Conservation (phyloP, 2,888 invertebrate species). For the Sarcophaga variegata region DNA sequence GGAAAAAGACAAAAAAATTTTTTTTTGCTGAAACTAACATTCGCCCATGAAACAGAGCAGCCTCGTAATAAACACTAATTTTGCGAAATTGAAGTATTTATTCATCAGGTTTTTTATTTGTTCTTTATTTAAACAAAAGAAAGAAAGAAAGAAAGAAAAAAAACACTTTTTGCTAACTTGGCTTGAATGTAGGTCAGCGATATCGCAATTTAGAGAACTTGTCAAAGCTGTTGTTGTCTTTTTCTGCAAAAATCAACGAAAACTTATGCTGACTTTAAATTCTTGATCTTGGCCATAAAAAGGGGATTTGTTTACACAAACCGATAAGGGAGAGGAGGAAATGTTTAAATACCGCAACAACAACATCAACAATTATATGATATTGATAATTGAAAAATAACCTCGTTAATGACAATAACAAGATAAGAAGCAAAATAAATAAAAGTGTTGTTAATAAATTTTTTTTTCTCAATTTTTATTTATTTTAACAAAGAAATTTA, state of each 20-base stretch:
- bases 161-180: conserved; percentile 56
- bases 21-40: too few relatives aligned
- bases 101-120: background rate
- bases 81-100: conserved; percentile 25
- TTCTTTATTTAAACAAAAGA: background rate
- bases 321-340: conserved; percentile 32
- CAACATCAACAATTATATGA: background rate
- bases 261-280: conserved; percentile 72
- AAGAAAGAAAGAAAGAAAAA: conserved; percentile 8
- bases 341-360: background rate
- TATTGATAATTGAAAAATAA: conserved; percentile 32
- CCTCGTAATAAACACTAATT: conserved; percentile 40
- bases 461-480: background rate
- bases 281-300: conserved; percentile 78
- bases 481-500: background rate
- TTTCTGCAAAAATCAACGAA: conserved; percentile 58
- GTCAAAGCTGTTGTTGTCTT: background rate
- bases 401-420: conserved; percentile 67
- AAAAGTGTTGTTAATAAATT: background rate
- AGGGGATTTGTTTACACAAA: conserved; percentile 63
- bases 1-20: too few relatives aligned
- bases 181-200: conserved; percentile 65
- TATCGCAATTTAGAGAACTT: conserved; percentile 46
- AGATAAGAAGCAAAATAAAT: conserved; percentile 26
- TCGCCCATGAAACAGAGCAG: conserved; percentile 5